Evolutionary conservation across 2,797 vertebrate genomes (phyloP).

Genomic region (Lates japonicus): DNA sequence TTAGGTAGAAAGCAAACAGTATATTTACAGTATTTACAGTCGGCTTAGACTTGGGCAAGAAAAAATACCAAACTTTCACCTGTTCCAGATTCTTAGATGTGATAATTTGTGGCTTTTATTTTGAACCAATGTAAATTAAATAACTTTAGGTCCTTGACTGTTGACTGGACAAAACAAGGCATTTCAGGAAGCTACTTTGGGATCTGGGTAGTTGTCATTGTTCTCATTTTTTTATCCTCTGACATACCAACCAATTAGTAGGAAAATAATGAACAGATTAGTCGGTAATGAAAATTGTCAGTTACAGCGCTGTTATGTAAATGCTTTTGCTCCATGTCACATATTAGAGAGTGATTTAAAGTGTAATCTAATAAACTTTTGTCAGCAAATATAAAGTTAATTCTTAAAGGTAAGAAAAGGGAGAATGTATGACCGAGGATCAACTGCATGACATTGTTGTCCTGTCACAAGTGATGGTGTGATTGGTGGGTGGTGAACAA

Average conservation of each 20-base stretch:
- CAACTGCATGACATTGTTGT: background rate
- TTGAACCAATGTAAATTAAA: background rate
- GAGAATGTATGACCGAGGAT: background rate
- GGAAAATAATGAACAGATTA: background rate
- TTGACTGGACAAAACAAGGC: background rate
- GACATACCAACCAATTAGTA: background rate
- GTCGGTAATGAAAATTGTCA: background rate
- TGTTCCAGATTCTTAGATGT: background rate
- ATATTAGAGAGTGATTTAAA: background rate
- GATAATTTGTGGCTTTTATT: background rate
- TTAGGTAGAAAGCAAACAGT: background rate
- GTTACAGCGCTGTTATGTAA: background rate
- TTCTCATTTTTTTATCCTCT: background rate
- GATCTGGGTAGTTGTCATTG: background rate
- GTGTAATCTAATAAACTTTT: conserved; percentile 9
- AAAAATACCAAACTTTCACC: background rate
- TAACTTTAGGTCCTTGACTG: background rate
- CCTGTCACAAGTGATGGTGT: background rate
- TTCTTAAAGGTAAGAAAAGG: background rate
- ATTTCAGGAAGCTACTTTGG: background rate
- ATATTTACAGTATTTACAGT: too few species aligned
- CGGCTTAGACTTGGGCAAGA: background rate
- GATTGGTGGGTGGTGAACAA: background rate
- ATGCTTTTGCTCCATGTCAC: background rate
- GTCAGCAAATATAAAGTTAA: background rate